Evolutionary conservation across 1,140 invertebrate genomes (phyloP), one percentile per base, ranked within the genome.

Genomic region (Piezodorus guildinii): DNA sequence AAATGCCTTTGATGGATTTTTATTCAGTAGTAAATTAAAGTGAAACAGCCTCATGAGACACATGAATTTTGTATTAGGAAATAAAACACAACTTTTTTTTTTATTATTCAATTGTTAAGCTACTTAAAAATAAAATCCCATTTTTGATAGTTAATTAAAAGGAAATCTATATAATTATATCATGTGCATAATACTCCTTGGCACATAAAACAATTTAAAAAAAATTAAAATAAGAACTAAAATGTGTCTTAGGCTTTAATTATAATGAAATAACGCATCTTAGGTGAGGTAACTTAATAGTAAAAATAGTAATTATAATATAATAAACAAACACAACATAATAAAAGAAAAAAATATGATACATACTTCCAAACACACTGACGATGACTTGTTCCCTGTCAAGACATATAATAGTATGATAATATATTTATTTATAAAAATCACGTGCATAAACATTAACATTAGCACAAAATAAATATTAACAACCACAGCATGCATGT

Each of bases 391-490:
- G 52, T 56, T 56, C 52, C 52, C 52, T 56, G 52, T 56, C 52
- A 56, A 56, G 52, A 56, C 52, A 56, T 56, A 56, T 56, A 56
- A 56, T 23, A 56, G 23, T 56, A 56, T 56, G 52, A 56, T 56
- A 52, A 56, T 56, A 56, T 23, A 56, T 23, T 23, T 56, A 39
- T 25, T 56, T 56, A 56, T 56, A 56, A 56, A 56, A 56, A 56
- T 25, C 14, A 23, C 52, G 52, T 56, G 52, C 52, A 56, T 19
- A 2, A 56, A 56, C 52, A 56, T 23, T 56, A 56, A 56, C 52
- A 56, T 56, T 56, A 56, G 52, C 52, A 60, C 43, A 60, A 60
- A 60, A 60, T 60, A 60, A 60, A 60, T 60, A 60, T 60, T 60
- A 60, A 60, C 59, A 60, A 60, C 59, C 14, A 62, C 59, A 46